Evolutionary conservation across 2,113 vertebrate genomes (phyloP), one percentile per base, ranked within the genome.

Genomic region (Centrocercus urophasianus): DNA sequence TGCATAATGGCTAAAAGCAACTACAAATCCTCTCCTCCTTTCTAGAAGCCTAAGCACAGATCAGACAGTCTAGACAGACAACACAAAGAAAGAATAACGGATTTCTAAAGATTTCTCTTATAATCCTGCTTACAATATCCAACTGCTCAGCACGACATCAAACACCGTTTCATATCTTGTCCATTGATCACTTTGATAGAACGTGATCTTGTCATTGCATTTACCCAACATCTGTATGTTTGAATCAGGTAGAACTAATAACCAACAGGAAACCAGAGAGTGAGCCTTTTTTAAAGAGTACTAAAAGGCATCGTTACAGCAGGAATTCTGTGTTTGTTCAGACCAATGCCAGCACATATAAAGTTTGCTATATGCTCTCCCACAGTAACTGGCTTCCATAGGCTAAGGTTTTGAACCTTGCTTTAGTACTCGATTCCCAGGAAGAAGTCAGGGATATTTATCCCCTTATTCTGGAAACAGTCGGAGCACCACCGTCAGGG

Each of bases 41-140:
- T 82, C 76, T 83, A n/a, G 47, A 54, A 50, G 70, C 61, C 54
- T n/a, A 47, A 7, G 57, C 34, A 65, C 57, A 79, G 63, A 79
- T 72, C 83, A 86, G 60, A 22, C 57, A 72, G 80, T 78, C 86
- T 75, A 74, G 89, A 90, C 93, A 79, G 69, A 45, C 60, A 73
- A 52, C 1, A 72, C 82, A 54, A 75, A 80, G 25, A 75, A 66
- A 92, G 64, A 83, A 77, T 63, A 79, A 74, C 52, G 69, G 80
- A 71, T 77, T 86, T 77, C 79, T 43, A 34, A 84, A 76, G 61
- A 67, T 47, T 42, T 52, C 24, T 63, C 91, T 69, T 72, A 50
- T 76, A 67, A 86, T 69, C 64, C 59, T 47, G 42, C 61, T 69
- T 65, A 52, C 43, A 80, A 66, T 42, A 72, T 27, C 66, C 45